A percentile compares a stretch with the other conserved stretches of the same genome.
These are phyloP conservation scores for Nyctibius bracteatus DNA, from an alignment of 2,113 vertebrate species.

Conservation along the genomic window DNA sequence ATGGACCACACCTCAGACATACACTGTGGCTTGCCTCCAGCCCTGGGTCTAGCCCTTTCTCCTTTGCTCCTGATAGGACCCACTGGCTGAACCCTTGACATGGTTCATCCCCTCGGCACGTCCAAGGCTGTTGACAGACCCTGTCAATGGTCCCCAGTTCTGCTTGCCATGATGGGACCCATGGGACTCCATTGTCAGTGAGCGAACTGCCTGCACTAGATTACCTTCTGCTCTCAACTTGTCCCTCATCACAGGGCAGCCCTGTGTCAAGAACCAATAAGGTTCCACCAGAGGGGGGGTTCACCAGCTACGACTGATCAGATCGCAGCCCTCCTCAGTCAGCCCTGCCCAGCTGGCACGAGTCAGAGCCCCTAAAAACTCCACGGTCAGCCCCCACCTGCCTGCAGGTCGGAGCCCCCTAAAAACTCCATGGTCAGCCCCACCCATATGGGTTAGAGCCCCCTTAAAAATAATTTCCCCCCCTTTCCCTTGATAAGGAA, in stretches of 20 bases:
- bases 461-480: too few relatives aligned
- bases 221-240: background rate
- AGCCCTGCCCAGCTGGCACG: too few relatives aligned
- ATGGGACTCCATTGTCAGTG: background rate
- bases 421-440: too few relatives aligned
- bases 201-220: rapidly evolving
- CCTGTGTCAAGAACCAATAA: too few relatives aligned
- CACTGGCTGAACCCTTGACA: background rate
- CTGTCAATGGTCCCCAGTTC: background rate
- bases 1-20: rapidly evolving
- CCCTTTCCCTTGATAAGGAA: too few relatives aligned
- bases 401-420: too few relatives aligned
- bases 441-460: too few relatives aligned
- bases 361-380: too few relatives aligned
- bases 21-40: background rate
- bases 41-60: background rate
- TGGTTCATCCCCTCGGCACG: rapidly evolving
- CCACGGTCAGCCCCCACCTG: too few relatives aligned
- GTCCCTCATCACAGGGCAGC: background rate
- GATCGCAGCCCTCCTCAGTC: too few relatives aligned
- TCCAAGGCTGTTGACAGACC: background rate
- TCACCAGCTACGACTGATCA: too few relatives aligned
- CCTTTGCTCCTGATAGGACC: background rate
- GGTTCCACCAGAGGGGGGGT: too few relatives aligned
- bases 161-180: background rate